Base-by-base conservation (phyloP, 2,113 vertebrate genomes). In the Monopterus albus region DNA sequence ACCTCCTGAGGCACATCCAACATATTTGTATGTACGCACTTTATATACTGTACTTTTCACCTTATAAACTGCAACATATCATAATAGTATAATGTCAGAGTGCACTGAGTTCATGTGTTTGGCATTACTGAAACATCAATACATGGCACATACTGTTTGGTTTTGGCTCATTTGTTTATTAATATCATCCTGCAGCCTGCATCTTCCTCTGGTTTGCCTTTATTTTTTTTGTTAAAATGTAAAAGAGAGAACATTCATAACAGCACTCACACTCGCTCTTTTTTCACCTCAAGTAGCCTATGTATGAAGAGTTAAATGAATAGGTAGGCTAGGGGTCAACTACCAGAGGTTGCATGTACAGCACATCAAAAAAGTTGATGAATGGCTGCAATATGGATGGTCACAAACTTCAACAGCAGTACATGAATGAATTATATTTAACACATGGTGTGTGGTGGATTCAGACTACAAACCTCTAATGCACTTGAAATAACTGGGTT, bases 401-500 rank as follows among this genome's bases (percentile, higher is more conserved):
- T 58, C 28, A n/a, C 56, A 71, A 43, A 78, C 55, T 0, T 17
- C 10, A 26, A 11, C 12, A 59, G 18, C 7, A 25, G 47, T 1
- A 0, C 12, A 15, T 3, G 45, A n/a, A 55, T 59, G 26, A 65
- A 71, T 61, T 21, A 9, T 58, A 56, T n/a, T 17, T 18, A 66
- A 59, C 1, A 0, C 12, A 36, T 65, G 40, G 51, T 40, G 71
- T 42, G 31, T 28, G 23, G 38, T 36, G 49, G 53, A 43, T 60
- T 60, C 42, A 39, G 60, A 29, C 62, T n/a, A 18, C 42, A 64
- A 52, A 45, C 14, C 11, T 3, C 5, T 5, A 21, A 35, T 47
- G 43, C 39, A 21, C 45, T 58, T 7, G 56, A 25, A 50, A 62
- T 68, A 61, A 73, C 23, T n/a, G 31, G 8, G 10, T 63, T 49